Base-by-base conservation (phyloP, 2,113 vertebrate species). In the Clarias magur region DNA sequence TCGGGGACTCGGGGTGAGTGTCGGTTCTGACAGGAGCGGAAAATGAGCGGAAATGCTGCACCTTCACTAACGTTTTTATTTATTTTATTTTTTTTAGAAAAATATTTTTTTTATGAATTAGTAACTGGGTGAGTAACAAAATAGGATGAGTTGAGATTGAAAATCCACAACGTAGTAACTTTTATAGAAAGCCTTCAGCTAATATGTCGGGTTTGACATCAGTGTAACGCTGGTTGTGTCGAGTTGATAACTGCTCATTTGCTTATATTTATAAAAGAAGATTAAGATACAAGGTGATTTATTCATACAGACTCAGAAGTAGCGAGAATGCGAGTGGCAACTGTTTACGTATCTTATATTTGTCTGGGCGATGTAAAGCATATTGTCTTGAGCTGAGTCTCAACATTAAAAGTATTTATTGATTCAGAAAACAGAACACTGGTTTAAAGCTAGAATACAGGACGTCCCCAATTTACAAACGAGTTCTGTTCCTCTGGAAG, bases 1-100 rank as follows among this genome's bases (percentile, higher is more conserved):
- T 99, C 75, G 98, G 98, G 91, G 98, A 99, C 91, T 99, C 97
- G 21, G 97, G 96, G 98, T 99, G 95, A 97, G 98, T 96, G 83
- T 88, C 53, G 48, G 42, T 48, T 53, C 38, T 65, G 17, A 38
- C 68, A 9, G 16, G 30, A 70, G 68, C 38, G 68, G 30, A 73
- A 73, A 73, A 9, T 7, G 30, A 70, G 68, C 38, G 68, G 30
- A 73, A 73, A 73, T 42, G 34, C 17, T 1, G 17, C 34, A 34
- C 30, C 27, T 34, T 70, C 65, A 68, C 1, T 17, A 70, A 30
- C 67, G 17, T 68, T 34, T 17, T 65, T 48, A 9, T 48, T 70
- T 27, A 38, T 3, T 38, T 38, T 38, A 2, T 3, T 38, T 38
- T 3, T 38, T 34, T 34, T 34, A 2, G 34, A 34, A 34, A 34